Evolutionary conservation across 1,140 invertebrate species (phyloP).

Genomic region (Trypoxylus dichotomus): DNA sequence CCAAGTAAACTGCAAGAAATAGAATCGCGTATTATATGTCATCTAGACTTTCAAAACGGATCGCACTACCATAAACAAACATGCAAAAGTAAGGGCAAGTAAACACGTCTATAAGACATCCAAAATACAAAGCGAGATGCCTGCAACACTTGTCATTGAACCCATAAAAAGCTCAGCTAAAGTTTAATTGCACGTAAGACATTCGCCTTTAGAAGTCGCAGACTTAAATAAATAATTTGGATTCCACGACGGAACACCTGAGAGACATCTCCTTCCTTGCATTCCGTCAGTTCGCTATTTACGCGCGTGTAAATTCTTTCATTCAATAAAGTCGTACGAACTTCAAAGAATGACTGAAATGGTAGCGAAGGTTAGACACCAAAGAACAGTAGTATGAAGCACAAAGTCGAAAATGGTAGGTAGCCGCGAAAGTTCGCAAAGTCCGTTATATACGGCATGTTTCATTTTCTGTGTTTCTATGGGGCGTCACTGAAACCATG

Average conservation of each 20-base stretch:
- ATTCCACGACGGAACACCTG: conserved; percentile 17
- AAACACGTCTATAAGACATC: neutral
- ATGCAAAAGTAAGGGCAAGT: conserved; percentile 16
- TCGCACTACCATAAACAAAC: neutral
- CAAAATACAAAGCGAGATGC: neutral
- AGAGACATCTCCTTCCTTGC: neutral
- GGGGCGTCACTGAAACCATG: too few species aligned
- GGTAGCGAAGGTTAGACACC: too few species aligned
- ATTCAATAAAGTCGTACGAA: neutral
- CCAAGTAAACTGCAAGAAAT: too few species aligned
- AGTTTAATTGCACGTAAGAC: conserved; percentile 19
- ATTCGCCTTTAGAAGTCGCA: conserved; percentile 15
- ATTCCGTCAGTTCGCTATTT: conserved; percentile 2
- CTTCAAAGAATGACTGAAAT: neutral
- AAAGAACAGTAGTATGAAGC: too few species aligned
- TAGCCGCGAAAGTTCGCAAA: too few species aligned
- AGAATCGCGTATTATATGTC: too few species aligned
- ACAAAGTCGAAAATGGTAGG: too few species aligned
- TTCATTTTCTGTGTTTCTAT: too few species aligned
- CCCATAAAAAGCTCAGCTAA: conserved; percentile 25
- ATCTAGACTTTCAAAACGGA: too few species aligned
- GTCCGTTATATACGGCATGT: too few species aligned
- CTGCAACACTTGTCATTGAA: conserved; percentile 8
- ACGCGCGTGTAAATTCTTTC: neutral
- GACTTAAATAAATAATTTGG: conserved; percentile 21